Conservation (phyloP, 2,888 invertebrate species). For the Lasioglossum malachurum region DNA sequence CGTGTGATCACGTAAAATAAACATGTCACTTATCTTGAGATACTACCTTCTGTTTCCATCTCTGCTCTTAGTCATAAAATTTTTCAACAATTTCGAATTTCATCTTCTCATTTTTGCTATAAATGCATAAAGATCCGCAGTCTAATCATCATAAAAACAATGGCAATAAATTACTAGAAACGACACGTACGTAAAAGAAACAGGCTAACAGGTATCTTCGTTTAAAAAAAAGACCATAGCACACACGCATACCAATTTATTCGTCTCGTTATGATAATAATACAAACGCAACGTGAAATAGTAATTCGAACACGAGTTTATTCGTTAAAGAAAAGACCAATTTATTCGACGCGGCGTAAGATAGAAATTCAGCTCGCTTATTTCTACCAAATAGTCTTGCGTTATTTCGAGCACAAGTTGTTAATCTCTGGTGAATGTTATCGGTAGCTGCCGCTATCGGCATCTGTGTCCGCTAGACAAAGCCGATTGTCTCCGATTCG, state of each 20-base stretch:
- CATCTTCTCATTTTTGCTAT: too few species aligned
- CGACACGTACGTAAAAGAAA: not conserved
- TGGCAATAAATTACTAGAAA: not conserved
- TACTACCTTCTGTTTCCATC: not conserved
- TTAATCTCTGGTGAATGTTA: not conserved
- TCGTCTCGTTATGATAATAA: not conserved
- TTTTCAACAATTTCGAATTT: too few species aligned
- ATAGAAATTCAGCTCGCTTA: not conserved
- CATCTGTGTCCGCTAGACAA: constrained; percentile 12
- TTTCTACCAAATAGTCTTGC: not conserved
- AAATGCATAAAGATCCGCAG: too few species aligned
- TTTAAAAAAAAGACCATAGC: not conserved
- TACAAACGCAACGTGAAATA: too few species aligned
- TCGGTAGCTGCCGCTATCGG: not conserved
- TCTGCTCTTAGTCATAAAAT: too few species aligned
- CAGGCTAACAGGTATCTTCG: not conserved
- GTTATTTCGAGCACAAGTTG: not conserved
- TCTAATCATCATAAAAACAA: not conserved
- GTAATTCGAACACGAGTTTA: too few species aligned
- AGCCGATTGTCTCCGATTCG: constrained; percentile 33
- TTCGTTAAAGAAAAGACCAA: too few species aligned
- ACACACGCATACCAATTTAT: too few species aligned
- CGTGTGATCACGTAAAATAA: not conserved
- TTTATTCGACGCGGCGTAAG: not conserved
- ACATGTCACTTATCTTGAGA: not conserved